These are phyloP conservation scores for Harpagoxenus sublaevis DNA, from an alignment of 2,888 invertebrate species.

Conservation along the genomic window DNA sequence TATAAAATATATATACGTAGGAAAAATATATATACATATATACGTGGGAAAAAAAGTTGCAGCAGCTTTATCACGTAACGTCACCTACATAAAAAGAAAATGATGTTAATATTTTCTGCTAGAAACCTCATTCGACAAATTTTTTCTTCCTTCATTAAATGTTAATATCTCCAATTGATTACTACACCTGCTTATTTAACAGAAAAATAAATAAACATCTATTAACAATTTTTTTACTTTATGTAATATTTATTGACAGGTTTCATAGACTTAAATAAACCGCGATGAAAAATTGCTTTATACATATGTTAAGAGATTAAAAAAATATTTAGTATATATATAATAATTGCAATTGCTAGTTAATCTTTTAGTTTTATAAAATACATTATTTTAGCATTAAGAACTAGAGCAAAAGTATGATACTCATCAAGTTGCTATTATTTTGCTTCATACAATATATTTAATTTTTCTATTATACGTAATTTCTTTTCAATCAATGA, in stretches of 20 bases:
- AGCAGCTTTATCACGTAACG: not conserved
- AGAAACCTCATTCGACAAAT: not conserved
- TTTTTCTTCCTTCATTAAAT: not conserved
- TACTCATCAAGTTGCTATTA: not conserved
- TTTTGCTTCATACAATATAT: not conserved
- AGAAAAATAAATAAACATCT: not conserved
- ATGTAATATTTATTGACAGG: not conserved
- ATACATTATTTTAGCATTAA: not conserved
- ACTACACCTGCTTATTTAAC: not conserved
- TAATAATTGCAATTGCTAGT: not conserved
- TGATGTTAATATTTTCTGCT: not conserved
- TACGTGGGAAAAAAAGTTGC: not conserved
- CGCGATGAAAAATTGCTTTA: not conserved
- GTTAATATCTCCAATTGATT: not conserved
- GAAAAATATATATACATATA: too few relatives aligned
- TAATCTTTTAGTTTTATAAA: not conserved
- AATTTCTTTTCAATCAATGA: not conserved
- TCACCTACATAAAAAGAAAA: not conserved
- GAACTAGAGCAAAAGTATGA: not conserved
- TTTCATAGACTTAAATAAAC: not conserved
- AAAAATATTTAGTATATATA: not conserved
- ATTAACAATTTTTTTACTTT: not conserved
- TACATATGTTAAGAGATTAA: not conserved
- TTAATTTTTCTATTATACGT: not conserved
- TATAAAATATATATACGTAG: not conserved